phyloP scores from a whole-genome alignment of 2,888 invertebrate genomes.

The Lasiommata megera region DNA sequence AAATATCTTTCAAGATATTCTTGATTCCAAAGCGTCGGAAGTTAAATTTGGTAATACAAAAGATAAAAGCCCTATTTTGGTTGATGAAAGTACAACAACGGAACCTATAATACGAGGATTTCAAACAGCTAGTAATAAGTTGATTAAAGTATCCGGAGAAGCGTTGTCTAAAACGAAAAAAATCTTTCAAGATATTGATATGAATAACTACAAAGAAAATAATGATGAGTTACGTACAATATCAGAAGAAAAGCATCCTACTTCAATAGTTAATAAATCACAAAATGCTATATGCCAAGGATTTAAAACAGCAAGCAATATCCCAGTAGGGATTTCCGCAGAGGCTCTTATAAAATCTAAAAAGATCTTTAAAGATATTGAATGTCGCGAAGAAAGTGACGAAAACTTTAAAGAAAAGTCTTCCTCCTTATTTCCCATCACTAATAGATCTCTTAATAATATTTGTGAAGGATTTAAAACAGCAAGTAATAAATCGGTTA shows the following conservation, averaged over 20 bases:
- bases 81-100: no score
- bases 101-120: no score
- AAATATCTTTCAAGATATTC: neutral
- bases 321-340: slow-evolving; percentile 43
- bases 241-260: neutral
- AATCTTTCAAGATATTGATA: neutral
- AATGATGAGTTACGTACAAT: neutral
- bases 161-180: neutral
- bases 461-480: neutral
- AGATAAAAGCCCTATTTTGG: no score
- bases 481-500: slow-evolving; percentile 34
- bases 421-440: no score
- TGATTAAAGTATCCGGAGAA: neutral
- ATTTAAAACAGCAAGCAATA: slow-evolving; percentile 49
- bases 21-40: no score
- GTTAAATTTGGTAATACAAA: no score
- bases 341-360: slow-evolving; percentile 47
- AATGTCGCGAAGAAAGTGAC: neutral
- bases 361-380: slow-evolving; percentile 43
- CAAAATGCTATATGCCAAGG: slow-evolving; percentile 27
- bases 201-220: neutral
- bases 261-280: neutral
- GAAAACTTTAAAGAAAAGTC: neutral
- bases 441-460: neutral
- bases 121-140: no score